These are phyloP conservation scores for Erpornis zantholeuca DNA, from an alignment of 2,113 vertebrate species.

Conservation along the genomic window DNA sequence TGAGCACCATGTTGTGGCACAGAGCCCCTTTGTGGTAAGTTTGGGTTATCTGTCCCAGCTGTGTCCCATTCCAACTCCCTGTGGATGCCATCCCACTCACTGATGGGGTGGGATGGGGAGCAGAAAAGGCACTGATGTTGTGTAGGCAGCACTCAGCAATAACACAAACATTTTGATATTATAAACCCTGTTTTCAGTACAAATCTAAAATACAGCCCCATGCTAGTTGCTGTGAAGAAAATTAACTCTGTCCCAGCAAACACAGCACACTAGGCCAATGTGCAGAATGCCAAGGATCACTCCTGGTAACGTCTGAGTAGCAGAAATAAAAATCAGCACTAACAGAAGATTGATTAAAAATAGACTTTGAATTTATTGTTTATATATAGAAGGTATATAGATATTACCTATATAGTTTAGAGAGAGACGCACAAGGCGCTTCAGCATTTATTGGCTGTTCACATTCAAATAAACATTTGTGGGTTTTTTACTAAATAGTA, in stretches of 20 bases:
- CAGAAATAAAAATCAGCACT: background rate
- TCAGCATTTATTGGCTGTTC: background rate
- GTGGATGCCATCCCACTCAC: background rate
- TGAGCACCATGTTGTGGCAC: background rate
- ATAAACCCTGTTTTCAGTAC: background rate
- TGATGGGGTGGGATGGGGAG: background rate
- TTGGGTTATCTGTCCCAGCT: background rate
- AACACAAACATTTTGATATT: background rate
- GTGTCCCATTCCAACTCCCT: background rate
- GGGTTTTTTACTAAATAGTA: background rate
- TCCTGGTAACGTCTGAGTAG: background rate
- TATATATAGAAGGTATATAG: background rate
- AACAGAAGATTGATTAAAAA: background rate
- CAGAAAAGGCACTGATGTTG: background rate
- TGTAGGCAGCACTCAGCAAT: background rate
- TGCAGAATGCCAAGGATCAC: background rate
- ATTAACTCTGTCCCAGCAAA: background rate
- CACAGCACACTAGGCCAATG: background rate
- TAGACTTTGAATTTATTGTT: background rate
- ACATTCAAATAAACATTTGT: slow-evolving; percentile 35
- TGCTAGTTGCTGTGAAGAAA: background rate
- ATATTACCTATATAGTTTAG: background rate
- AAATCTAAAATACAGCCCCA: background rate
- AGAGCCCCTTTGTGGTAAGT: background rate
- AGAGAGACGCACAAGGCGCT: background rate